Conservation (phyloP, 2,797 vertebrate species). For the Falco novaeseelandiae region DNA sequence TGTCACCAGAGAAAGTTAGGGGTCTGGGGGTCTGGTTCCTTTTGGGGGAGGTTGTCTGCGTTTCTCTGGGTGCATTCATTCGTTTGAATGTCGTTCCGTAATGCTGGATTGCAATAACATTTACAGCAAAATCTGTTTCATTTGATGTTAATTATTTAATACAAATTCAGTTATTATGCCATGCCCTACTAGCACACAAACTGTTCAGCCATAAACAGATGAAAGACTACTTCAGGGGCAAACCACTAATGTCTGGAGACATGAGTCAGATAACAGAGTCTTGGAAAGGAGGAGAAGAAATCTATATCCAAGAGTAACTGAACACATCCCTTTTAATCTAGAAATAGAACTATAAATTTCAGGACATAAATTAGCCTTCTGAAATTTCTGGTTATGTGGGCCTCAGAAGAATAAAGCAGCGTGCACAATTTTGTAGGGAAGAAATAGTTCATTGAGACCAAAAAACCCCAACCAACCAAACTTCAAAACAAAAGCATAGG, state of each 20-base stretch:
- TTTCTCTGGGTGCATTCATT: not conserved
- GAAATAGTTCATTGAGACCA: not conserved
- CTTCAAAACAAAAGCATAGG: slow-evolving; percentile 2
- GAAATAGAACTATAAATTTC: slow-evolving; percentile 17
- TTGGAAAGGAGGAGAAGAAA: slow-evolving; percentile 25
- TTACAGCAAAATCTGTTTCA: slow-evolving; percentile 18
- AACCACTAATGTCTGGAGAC: not conserved
- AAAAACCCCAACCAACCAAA: not conserved
- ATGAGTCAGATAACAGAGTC: not conserved
- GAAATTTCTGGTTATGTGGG: not conserved
- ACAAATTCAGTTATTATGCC: slow-evolving; percentile 43
- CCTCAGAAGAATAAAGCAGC: not conserved
- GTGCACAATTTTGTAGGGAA: not conserved
- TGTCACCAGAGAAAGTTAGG: not conserved
- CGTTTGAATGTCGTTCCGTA: not conserved
- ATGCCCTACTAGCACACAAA: slow-evolving; percentile 40
- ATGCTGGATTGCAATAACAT: not conserved
- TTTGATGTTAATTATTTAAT: slow-evolving; percentile 59
- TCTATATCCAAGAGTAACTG: not conserved
- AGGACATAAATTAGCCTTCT: slow-evolving; percentile 21
- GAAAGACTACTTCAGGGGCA: slow-evolving; percentile 44
- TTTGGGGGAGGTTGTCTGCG: not conserved
- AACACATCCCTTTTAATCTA: slow-evolving; percentile 13
- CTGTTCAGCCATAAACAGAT: slow-evolving; percentile 59
- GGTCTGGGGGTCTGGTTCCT: not conserved